Conservation (phyloP, 2,888 invertebrate genomes). For the Rhogogaster chlorosoma region DNA sequence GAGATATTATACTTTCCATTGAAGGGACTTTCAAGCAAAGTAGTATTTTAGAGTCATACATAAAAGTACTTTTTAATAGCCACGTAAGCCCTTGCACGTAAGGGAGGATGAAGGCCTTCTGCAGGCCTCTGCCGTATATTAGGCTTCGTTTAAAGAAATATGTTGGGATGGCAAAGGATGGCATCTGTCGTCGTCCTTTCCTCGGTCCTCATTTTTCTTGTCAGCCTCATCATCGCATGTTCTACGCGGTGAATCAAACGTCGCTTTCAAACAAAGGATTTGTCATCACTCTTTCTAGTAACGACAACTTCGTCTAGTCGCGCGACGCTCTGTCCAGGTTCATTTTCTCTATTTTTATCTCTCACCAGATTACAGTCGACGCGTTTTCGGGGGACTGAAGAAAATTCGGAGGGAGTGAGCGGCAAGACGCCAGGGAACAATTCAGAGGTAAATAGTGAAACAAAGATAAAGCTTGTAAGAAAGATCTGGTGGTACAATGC, state of each 20-base stretch:
- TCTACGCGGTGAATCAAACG: conserved; percentile 6
- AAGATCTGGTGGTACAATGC: conserved; percentile 21
- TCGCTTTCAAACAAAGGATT: background rate
- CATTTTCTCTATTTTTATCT: conserved; percentile 23
- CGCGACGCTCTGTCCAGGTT: conserved; percentile 9
- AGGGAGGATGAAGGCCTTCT: background rate
- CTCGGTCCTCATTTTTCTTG: background rate
- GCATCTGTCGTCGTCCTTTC: background rate
- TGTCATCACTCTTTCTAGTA: conserved; percentile 4
- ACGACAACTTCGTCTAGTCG: conserved; percentile 29
- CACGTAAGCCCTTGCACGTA: background rate
- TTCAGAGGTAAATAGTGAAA: conserved; percentile 17
- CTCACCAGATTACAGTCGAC: background rate
- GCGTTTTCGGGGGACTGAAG: background rate
- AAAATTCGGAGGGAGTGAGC: background rate
- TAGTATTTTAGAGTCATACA: background rate
- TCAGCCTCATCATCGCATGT: background rate
- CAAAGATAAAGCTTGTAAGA: conserved; percentile 12
- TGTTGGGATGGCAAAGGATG: conserved; percentile 3
- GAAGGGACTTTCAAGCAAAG: background rate
- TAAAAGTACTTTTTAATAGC: conserved; percentile 21
- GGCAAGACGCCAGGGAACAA: conserved; percentile 23
- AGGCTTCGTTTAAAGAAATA: background rate
- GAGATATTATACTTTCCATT: background rate
- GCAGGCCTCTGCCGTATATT: background rate